These are phyloP conservation scores for Campoletis raptor DNA, from an alignment of 2,888 invertebrate genomes.

Conservation along the genomic window DNA sequence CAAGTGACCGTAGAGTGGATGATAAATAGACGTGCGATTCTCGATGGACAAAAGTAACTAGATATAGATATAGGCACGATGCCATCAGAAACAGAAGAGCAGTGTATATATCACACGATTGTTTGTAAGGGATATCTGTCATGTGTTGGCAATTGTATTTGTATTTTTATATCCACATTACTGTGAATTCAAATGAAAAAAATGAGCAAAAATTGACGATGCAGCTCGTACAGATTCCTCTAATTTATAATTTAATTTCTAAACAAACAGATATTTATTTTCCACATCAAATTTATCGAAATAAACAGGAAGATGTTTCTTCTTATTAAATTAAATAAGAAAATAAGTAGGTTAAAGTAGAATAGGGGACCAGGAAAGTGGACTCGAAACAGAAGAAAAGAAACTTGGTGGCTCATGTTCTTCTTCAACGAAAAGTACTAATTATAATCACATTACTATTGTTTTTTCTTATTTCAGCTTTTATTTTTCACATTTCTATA, in stretches of 20 bases:
- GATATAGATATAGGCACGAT: slow-evolving; percentile 14
- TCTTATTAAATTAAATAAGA: background rate
- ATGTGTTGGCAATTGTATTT: background rate
- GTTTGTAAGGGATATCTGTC: slow-evolving; percentile 1
- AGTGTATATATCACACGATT: background rate
- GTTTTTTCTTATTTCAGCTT: background rate
- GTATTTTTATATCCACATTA: background rate
- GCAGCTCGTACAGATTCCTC: background rate
- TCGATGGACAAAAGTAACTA: slow-evolving; percentile 14
- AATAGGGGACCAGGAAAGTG: background rate
- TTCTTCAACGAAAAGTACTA: background rate
- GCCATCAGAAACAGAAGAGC: slow-evolving; percentile 38
- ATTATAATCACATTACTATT: slow-evolving; percentile 16
- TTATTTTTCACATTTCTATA: background rate
- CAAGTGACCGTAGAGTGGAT: slow-evolving; percentile 46
- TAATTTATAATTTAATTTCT: background rate
- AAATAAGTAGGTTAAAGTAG: background rate
- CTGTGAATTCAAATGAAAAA: background rate
- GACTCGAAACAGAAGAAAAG: background rate
- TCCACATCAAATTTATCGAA: background rate
- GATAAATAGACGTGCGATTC: slow-evolving; percentile 31
- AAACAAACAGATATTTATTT: background rate
- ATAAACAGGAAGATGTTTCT: background rate
- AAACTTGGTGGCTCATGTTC: slow-evolving; percentile 7
- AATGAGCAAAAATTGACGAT: background rate